phyloP scores from a whole-genome alignment of 2,797 vertebrate genomes.

The Clarias pachynema region DNA sequence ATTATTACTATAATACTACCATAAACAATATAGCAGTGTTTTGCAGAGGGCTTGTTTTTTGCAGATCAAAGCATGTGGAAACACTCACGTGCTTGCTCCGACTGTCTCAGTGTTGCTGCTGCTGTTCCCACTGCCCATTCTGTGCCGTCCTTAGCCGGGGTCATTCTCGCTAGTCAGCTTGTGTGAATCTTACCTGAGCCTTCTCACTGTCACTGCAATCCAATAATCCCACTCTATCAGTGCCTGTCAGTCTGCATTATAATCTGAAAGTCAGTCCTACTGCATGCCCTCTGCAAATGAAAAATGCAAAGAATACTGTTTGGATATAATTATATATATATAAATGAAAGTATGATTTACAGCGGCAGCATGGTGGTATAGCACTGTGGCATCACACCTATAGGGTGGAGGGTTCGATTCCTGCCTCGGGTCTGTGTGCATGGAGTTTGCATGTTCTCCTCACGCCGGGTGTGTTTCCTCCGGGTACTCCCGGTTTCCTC shows the following conservation, averaged over 20 bases:
- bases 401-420: too few species aligned
- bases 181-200: conserved; percentile 39
- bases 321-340: neutral
- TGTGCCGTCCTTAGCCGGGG: conserved; percentile 52
- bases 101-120: conserved; percentile 62
- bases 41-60: neutral
- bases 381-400: too few species aligned
- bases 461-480: too few species aligned
- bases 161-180: conserved; percentile 52
- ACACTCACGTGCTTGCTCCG: conserved; percentile 66
- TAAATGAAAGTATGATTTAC: too few species aligned
- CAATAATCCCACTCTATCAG: conserved; percentile 54
- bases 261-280: conserved; percentile 54
- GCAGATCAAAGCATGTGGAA: conserved; percentile 18
- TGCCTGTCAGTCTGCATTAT: conserved; percentile 68
- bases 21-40: neutral
- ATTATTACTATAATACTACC: neutral
- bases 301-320: conserved; percentile 27
- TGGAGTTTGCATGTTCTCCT: too few species aligned
- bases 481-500: too few species aligned
- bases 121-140: conserved; percentile 74
- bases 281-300: conserved; percentile 35
- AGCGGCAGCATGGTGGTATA: too few species aligned
- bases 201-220: conserved; percentile 21
- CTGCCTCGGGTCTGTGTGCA: too few species aligned